Conservation (phyloP, 2,797 vertebrate species). For the Sebastes oblongus region DNA sequence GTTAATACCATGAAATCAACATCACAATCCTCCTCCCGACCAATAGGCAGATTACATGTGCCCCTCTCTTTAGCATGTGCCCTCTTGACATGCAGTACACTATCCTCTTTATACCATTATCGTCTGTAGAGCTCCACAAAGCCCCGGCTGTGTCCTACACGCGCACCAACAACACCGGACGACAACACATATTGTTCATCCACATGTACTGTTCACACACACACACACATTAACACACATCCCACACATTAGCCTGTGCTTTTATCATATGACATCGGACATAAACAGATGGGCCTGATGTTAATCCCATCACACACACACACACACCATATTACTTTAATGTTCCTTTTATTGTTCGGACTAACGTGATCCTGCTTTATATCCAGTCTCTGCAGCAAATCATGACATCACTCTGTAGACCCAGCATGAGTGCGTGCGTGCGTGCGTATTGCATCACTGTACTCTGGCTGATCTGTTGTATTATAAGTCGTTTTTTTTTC, state of each 20-base stretch:
- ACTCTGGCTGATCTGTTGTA: not conserved
- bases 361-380: conserved; percentile 25
- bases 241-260: not conserved
- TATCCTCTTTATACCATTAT: conserved; percentile 39
- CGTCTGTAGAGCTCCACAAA: conserved; percentile 1
- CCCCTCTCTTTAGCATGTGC: conserved; percentile 27
- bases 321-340: conserved; percentile 17
- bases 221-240: not conserved
- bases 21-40: conserved; percentile 11
- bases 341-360: conserved; percentile 35
- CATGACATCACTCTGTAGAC: conserved; percentile 31
- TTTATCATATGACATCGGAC: conserved; percentile 9
- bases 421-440: not conserved
- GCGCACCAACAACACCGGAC: not conserved
- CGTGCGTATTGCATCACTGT: not conserved
- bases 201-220: not conserved
- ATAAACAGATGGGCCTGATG: conserved; percentile 44
- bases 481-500: not conserved
- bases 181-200: not conserved
- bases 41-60: conserved; percentile 29
- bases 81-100: conserved; percentile 24
- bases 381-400: conserved; percentile 10
- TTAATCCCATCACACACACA: conserved; percentile 34
- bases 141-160: not conserved
- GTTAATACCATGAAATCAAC: conserved; percentile 39